Evolutionary conservation across 1,140 invertebrate genomes (phyloP).

Genomic region (Dendrolimus punctatus): DNA sequence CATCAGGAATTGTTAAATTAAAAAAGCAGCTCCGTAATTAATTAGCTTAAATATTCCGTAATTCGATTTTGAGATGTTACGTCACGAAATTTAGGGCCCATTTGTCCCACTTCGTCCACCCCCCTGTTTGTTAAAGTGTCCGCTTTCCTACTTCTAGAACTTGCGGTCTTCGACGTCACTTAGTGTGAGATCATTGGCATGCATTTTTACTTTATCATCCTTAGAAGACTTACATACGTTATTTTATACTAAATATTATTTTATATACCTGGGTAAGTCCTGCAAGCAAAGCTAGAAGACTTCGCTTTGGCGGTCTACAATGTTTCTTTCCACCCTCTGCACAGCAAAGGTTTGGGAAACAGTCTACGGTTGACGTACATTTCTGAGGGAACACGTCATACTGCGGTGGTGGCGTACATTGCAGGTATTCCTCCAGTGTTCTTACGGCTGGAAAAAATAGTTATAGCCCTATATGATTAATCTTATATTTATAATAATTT

Average conservation of each 20-base stretch:
- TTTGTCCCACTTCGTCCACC: no score
- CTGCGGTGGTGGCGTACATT: conserved; percentile 79
- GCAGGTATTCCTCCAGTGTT: conserved; percentile 76
- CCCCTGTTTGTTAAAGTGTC: no score
- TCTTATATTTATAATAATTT: neutral
- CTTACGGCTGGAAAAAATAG: conserved; percentile 67
- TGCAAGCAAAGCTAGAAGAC: conserved; percentile 75
- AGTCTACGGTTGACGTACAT: conserved; percentile 79
- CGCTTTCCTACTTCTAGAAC: no score
- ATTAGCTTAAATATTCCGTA: no score
- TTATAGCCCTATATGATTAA: neutral
- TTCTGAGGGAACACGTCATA: conserved; percentile 77
- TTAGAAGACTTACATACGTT: neutral
- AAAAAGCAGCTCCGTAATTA: no score
- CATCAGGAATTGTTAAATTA: no score
- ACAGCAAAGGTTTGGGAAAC: conserved; percentile 83
- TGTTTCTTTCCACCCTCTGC: conserved; percentile 79
- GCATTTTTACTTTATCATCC: no score
- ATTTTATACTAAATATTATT: conserved; percentile 2
- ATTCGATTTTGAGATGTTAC: no score
- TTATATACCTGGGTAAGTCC: conserved; percentile 67
- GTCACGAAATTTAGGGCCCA: no score
- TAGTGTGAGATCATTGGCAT: no score
- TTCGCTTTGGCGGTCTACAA: conserved; percentile 79
- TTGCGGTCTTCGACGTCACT: no score